Evolutionary conservation across 2,888 invertebrate genomes (phyloP).

Genomic region (Cheilosia soror): DNA sequence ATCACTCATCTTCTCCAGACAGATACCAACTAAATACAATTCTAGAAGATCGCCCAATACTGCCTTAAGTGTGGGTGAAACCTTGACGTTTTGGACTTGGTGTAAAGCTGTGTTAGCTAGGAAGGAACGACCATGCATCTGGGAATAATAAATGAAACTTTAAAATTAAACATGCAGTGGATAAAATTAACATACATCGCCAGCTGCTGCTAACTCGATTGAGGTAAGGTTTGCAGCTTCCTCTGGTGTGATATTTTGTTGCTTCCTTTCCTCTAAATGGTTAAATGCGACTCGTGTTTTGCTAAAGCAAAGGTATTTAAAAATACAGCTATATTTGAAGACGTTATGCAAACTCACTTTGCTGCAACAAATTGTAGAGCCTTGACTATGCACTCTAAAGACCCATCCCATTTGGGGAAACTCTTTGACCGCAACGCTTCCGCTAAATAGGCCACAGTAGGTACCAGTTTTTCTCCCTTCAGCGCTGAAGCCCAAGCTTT

Average conservation of each 20-base stretch:
- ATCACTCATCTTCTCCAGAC: constrained; percentile 90
- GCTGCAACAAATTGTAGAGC: constrained; percentile 84
- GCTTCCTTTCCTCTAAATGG: constrained; percentile 87
- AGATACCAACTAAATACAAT: constrained; percentile 90
- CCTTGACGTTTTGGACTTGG: constrained; percentile 84
- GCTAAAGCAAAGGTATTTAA: constrained; percentile 82
- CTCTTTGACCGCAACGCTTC: constrained; percentile 69
- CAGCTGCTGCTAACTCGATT: constrained; percentile 91
- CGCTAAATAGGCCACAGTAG: constrained; percentile 89
- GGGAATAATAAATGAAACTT: constrained; percentile 64
- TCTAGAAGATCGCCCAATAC: constrained; percentile 90
- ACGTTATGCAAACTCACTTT: constrained; percentile 80
- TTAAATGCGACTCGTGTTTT: constrained; percentile 89
- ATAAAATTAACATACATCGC: constrained; percentile 86
- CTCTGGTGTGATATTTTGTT: constrained; percentile 87
- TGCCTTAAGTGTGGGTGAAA: constrained; percentile 86
- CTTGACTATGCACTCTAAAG: constrained; percentile 82
- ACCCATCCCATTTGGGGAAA: constrained; percentile 80
- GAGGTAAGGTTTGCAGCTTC: constrained; percentile 95
- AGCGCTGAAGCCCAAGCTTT: constrained; percentile 90
- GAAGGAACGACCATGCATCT: constrained; percentile 93
- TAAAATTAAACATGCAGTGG: no score
- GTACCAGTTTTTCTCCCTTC: constrained; percentile 86
- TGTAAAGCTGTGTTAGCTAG: constrained; percentile 88
- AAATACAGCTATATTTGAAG: not conserved